These are phyloP conservation scores for Anseranas semipalmata DNA, from an alignment of 2,113 vertebrate genomes.

Conservation along the genomic window DNA sequence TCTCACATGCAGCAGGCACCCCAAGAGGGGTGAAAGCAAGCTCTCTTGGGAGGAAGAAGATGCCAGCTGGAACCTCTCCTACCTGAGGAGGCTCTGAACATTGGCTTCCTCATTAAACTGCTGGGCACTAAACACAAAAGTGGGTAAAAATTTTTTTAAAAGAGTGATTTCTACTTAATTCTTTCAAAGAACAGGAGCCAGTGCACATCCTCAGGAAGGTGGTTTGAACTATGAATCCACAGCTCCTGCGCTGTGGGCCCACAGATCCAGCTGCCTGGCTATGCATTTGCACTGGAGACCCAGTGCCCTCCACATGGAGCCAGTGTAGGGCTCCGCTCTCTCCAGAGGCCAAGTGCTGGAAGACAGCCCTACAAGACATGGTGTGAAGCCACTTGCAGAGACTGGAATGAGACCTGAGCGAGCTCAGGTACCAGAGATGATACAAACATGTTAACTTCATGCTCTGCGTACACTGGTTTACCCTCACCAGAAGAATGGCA, in stretches of 20 bases:
- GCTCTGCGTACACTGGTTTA: background rate
- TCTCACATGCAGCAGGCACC: background rate
- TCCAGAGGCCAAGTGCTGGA: background rate
- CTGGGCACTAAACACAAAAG: background rate
- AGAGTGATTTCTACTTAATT: background rate
- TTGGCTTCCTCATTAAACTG: background rate
- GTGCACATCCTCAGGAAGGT: background rate
- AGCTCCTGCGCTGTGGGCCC: background rate
- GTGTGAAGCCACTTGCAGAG: background rate
- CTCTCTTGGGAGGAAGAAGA: background rate
- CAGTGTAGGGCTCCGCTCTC: background rate
- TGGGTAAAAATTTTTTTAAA: background rate
- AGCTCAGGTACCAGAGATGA: background rate
- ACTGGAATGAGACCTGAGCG: background rate
- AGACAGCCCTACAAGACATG: too few species aligned
- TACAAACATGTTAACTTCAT: background rate
- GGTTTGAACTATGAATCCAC: background rate
- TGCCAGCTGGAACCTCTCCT: background rate
- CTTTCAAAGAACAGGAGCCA: background rate
- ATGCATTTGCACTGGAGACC: rapidly evolving
- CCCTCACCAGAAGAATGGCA: background rate
- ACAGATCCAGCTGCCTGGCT: background rate
- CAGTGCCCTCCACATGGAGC: background rate
- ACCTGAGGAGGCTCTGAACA: background rate
- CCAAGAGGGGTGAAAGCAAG: background rate